These are phyloP conservation scores for Peromyscus melanophrys DNA, from an alignment of 2,797 vertebrate species.

Conservation along the genomic window DNA sequence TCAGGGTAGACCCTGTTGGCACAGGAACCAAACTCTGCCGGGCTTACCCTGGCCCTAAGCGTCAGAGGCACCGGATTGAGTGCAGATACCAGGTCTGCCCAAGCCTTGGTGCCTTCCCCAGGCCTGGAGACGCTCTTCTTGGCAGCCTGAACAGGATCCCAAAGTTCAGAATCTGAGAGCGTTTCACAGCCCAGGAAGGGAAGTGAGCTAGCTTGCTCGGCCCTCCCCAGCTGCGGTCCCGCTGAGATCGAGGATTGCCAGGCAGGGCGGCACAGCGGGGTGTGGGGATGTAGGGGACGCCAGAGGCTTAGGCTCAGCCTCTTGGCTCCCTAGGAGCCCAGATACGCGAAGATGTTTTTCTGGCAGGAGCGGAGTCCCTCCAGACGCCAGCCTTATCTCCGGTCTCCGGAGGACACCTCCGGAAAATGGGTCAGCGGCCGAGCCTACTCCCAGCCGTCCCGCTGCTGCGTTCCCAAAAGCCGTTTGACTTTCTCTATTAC, in stretches of 20 bases:
- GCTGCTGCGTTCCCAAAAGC: not conserved
- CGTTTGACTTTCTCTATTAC: too few species aligned
- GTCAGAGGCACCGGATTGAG: not conserved
- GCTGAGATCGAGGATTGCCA: not conserved
- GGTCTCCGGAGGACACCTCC: not conserved
- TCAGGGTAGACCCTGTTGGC: not conserved
- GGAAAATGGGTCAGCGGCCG: conserved; percentile 16
- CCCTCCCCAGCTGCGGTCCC: not conserved
- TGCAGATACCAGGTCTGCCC: not conserved
- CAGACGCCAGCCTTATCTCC: not conserved
- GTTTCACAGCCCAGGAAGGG: not conserved
- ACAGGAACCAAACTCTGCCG: not conserved
- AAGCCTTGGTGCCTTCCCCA: not conserved
- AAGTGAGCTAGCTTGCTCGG: not conserved
- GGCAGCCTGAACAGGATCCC: not conserved
- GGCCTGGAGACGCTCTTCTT: not conserved
- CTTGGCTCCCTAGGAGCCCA: not conserved
- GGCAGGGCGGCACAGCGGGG: not conserved
- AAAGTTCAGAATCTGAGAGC: not conserved
- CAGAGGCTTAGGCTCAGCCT: not conserved
- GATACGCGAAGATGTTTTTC: not conserved
- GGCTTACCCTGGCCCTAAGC: not conserved
- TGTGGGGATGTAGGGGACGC: conserved; percentile 2
- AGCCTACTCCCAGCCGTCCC: not conserved
- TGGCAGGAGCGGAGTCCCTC: not conserved